Base-by-base conservation (phyloP, 37 sponge, comb jelly and placozoan genomes). In the Bolinopsis microptera region DNA sequence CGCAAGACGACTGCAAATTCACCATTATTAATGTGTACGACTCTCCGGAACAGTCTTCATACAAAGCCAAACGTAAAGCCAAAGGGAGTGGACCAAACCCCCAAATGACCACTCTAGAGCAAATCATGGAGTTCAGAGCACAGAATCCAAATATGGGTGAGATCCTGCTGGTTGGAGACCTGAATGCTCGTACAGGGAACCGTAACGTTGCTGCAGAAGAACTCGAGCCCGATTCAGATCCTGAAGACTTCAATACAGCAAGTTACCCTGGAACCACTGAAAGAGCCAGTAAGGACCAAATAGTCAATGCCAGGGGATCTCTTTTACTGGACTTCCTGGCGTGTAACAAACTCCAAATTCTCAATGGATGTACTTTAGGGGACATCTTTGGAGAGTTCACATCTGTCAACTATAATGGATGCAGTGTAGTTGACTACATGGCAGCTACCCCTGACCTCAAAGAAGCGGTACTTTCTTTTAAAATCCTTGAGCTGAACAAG, bases 21-120 rank as follows among this genome's bases (percentile, higher is more conserved):
- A 39, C 27, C 25, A 39, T 86, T 2, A 26, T 86, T 28, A 86
- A 86, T 23, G 90, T 86, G 16, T 86, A 86, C 26, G 90, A 86
- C 31, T 41, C 61, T n/a, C 90, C 90, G 3, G 90, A 86, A 1
- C 41, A 86, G 2, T 28, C 36, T 3, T 86, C 90, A 8, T 86
- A 86, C 90, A 86, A 86, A 40, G 22, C 34, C 5, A 86, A 86
- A 24, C 1, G 26, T 0, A 86, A 77, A 18, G 80, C 61, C 13
- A 5, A 18, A 18, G 61, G 61, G 13, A 48, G 13, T 48, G 61
- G 13, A 5, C 61, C 75, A 5, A 72, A n/a, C 26, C 18, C 75
- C 26, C 31, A 28, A n/a, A 2, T n/a, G 22, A 23, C 75, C 26
- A 72, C 75, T 5, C 26, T 72, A 72, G 75, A 72, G 31, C 31